These are phyloP conservation scores for Hylaeus anthracinus DNA, from an alignment of 1,140 invertebrate species.

Conservation along the genomic window DNA sequence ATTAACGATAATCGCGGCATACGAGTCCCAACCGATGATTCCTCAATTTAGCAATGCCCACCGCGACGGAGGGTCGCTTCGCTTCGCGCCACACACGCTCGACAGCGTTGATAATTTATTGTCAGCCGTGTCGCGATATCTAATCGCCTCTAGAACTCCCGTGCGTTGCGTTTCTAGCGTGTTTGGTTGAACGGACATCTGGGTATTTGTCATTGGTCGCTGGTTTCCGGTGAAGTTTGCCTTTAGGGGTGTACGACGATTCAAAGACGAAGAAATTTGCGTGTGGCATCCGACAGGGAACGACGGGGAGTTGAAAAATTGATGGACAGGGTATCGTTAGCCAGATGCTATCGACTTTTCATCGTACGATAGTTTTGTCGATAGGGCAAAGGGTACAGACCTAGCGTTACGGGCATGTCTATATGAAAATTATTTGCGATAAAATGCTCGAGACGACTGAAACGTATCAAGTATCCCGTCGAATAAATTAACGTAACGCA, in stretches of 20 bases:
- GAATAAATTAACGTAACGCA: neutral
- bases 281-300: too few relatives aligned
- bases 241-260: too few relatives aligned
- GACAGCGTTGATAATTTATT: conserved; percentile 56
- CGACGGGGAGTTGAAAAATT: too few relatives aligned
- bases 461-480: too few relatives aligned
- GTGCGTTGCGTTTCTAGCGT: conserved; percentile 17
- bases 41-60: conserved; percentile 66
- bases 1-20: conserved; percentile 63
- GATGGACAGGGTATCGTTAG: too few relatives aligned
- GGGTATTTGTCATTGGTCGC: conserved; percentile 59
- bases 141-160: conserved; percentile 46
- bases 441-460: too few relatives aligned
- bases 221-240: conserved; percentile 33
- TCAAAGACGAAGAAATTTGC: too few relatives aligned
- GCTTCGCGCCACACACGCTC: conserved; percentile 32
- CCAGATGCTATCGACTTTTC: too few relatives aligned
- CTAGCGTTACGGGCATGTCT: too few relatives aligned
- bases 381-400: too few relatives aligned
- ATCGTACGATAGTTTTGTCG: too few relatives aligned
- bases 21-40: conserved; percentile 55
- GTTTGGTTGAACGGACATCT: conserved; percentile 11
- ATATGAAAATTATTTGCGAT: too few relatives aligned
- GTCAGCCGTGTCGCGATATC: conserved; percentile 44
- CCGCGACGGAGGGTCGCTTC: conserved; percentile 25